A percentile compares a stretch with the other conserved stretches of the same genome.
These are phyloP conservation scores for Pyrgus malvae DNA, from an alignment of 2,888 invertebrate genomes.

Conservation along the genomic window DNA sequence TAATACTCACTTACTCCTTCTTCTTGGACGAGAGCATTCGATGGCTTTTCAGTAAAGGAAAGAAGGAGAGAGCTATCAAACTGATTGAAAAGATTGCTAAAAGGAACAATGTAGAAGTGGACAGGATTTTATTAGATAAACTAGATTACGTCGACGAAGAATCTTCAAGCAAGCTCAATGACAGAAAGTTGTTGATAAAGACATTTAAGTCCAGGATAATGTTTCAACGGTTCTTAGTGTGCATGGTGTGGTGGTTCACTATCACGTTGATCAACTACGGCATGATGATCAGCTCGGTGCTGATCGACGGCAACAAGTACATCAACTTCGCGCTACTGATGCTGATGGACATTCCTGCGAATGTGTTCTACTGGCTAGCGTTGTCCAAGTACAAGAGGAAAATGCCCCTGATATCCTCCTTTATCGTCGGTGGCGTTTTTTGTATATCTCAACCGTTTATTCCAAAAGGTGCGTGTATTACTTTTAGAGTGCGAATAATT, in stretches of 20 bases:
- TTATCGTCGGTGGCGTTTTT: constrained; percentile 65
- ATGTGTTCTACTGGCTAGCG: constrained; percentile 69
- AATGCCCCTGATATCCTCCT: constrained; percentile 58
- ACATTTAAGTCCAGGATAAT: constrained; percentile 68
- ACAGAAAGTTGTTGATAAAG: constrained; percentile 57
- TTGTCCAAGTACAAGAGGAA: constrained; percentile 65
- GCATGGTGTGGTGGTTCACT: constrained; percentile 75
- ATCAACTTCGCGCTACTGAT: constrained; percentile 69
- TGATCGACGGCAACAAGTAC: constrained; percentile 72
- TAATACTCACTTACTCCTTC: constrained; percentile 63
- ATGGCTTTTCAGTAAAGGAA: constrained; percentile 73
- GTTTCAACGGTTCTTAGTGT: constrained; percentile 68
- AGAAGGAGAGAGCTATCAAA: constrained; percentile 52
- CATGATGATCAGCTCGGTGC: constrained; percentile 75
- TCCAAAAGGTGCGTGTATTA: constrained; percentile 53
- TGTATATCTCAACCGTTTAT: constrained; percentile 69
- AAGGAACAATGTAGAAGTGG: constrained; percentile 56
- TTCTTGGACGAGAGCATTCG: constrained; percentile 72
- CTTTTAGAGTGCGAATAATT: background rate
- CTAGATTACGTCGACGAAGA: constrained; percentile 60
- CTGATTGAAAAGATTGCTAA: constrained; percentile 67
- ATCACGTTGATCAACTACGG: constrained; percentile 75
- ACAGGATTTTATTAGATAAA: constrained; percentile 50
- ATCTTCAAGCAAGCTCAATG: constrained; percentile 45
- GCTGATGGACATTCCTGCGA: constrained; percentile 72